Evolutionary conservation across 2,797 vertebrate species (phyloP).

Genomic region (Varecia variegata): DNA sequence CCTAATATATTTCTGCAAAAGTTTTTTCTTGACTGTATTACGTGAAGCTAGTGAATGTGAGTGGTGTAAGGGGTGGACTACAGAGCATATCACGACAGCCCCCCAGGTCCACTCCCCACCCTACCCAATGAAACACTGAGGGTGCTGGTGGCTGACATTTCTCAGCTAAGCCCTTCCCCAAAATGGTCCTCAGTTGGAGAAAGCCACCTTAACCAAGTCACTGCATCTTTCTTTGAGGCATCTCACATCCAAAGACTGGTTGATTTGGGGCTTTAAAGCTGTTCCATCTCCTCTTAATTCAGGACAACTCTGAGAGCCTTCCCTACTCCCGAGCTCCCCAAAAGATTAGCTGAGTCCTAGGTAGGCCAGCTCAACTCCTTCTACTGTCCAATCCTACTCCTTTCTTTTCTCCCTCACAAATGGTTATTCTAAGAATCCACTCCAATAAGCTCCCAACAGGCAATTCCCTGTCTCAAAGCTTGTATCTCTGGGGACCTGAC

Average conservation of each 20-base stretch:
- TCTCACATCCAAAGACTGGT: background rate
- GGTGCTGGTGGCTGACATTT: fast-evolving
- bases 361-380: background rate
- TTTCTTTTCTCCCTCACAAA: background rate
- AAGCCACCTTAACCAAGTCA: background rate
- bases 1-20: background rate
- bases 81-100: background rate
- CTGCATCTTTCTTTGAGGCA: background rate
- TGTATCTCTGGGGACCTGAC: fast-evolving
- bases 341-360: background rate
- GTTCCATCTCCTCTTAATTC: background rate
- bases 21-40: background rate
- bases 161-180: background rate
- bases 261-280: background rate
- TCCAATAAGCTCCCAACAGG: fast-evolving
- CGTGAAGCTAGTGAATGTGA: background rate
- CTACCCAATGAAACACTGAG: background rate
- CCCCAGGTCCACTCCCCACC: background rate
- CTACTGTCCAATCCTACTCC: fast-evolving
- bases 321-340: background rate
- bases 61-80: too few species aligned
- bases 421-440: background rate
- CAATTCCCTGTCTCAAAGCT: background rate
- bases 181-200: background rate
- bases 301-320: background rate